Evolutionary conservation across 2,888 invertebrate genomes (phyloP).

Genomic region (Cheilosia soror): DNA sequence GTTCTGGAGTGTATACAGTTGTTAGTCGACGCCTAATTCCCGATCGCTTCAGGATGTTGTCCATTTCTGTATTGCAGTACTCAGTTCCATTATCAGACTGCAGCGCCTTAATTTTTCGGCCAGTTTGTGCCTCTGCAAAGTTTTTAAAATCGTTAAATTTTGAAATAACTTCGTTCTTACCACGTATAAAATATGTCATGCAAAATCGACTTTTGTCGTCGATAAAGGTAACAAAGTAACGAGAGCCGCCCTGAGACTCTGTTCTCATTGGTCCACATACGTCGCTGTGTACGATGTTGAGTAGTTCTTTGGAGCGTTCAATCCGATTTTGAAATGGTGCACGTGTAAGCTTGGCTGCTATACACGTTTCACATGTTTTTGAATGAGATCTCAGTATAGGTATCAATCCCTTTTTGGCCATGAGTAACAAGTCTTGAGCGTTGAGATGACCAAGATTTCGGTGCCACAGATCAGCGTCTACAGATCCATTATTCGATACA

Average conservation of each 20-base stretch:
- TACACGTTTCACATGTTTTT: slow-evolving; percentile 33
- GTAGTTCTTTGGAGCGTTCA: slow-evolving; percentile 6
- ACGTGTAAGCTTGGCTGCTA: slow-evolving; percentile 16
- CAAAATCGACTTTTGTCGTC: slow-evolving; percentile 27
- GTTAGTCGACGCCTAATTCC: slow-evolving; percentile 72
- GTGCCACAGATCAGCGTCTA: slow-evolving; percentile 17
- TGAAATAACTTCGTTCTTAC: slow-evolving; percentile 27
- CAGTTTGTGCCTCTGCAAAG: slow-evolving; percentile 29
- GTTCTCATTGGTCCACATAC: slow-evolving; percentile 29
- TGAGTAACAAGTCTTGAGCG: slow-evolving; percentile 8
- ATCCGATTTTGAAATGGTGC: slow-evolving; percentile 20
- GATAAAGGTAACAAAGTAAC: slow-evolving; percentile 24
- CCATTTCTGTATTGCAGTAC: too few species aligned
- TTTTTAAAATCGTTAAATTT: slow-evolving; percentile 36
- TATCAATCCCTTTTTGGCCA: slow-evolving; percentile 37
- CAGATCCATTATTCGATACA: not conserved
- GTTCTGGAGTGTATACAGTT: slow-evolving; percentile 71
- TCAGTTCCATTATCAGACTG: slow-evolving; percentile 69
- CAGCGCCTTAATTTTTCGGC: slow-evolving; percentile 21
- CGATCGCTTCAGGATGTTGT: slow-evolving; percentile 48
- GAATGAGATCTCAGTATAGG: slow-evolving; percentile 6
- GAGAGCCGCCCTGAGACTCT: slow-evolving; percentile 12
- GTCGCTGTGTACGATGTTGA: slow-evolving; percentile 22
- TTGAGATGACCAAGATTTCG: slow-evolving; percentile 26
- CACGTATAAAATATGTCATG: slow-evolving; percentile 22